Percentiles rank a stretch among this genome's conserved stretches.
Evolutionary conservation across 2,797 vertebrate genomes (phyloP).

Genomic region (Protonibea diacanthus): DNA sequence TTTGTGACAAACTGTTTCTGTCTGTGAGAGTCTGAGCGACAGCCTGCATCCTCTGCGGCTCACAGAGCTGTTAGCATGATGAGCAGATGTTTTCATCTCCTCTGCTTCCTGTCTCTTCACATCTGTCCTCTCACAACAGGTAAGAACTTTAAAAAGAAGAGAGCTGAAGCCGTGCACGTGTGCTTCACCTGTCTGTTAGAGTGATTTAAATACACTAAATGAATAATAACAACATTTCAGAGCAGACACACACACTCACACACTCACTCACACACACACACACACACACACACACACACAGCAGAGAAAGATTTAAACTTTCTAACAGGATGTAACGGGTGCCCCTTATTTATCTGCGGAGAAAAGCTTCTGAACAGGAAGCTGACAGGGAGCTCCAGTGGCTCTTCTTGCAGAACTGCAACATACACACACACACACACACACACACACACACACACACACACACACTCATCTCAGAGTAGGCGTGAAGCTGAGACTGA

Average conservation of each 20-base stretch:
- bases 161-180: background rate
- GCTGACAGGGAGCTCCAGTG: slow-evolving; percentile 67
- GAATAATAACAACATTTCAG: background rate
- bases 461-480: slow-evolving; percentile 26
- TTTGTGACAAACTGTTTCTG: too few relatives aligned
- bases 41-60: too few relatives aligned
- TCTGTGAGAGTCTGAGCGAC: too few relatives aligned
- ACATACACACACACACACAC: slow-evolving; percentile 41
- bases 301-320: background rate
- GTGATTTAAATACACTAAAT: background rate
- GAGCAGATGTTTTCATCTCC: too few relatives aligned
- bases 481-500: slow-evolving; percentile 50
- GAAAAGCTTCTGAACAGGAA: slow-evolving; percentile 75
- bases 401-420: slow-evolving; percentile 62
- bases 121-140: background rate
- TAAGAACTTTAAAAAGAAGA: too few relatives aligned
- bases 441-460: slow-evolving; percentile 34
- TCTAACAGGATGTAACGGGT: slow-evolving; percentile 41
- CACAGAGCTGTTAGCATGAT: too few relatives aligned
- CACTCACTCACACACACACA: too few relatives aligned
- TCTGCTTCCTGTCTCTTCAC: too few relatives aligned
- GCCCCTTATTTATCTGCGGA: slow-evolving; percentile 35
- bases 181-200: background rate
- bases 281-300: too few relatives aligned
- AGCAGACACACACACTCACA: background rate